Evolutionary conservation across 2,113 vertebrate genomes (phyloP), one percentile per base, ranked within the genome.

Genomic region (Megatriorchis doriae): DNA sequence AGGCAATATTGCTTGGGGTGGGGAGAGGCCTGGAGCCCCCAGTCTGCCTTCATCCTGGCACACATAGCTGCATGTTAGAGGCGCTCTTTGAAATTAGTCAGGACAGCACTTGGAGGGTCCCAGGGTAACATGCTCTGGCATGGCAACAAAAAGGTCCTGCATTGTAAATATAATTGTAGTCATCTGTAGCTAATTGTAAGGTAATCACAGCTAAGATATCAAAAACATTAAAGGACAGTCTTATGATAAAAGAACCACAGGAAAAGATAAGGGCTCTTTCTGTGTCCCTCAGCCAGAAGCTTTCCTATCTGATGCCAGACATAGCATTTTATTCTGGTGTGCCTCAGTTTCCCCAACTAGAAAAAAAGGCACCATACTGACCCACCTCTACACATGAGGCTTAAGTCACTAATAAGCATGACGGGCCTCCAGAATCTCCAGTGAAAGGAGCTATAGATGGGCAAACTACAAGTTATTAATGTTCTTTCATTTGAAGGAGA

Each of bases 381-480:
- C 55, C 78, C 50, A 65, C 36, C 65, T 87, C 70, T 88, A 66
- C 43, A 82, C 13, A 22, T 1, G 26, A 93, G 48, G 58, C 21
- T 89, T 79, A 89, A 85, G 70, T 66, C 40, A 75, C 53, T 91
- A 93, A 85, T 43, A 58, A 15, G 78, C 67, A 59, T 0, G 22
- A 94, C 12, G 70, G 58, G n/a, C 74, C 71, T 82, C 70, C 53
- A 85, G 86, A 90, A 50, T 26, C 56, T 62, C 53, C 38, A 62
- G 62, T 96, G 89, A 95, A 96, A 93, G 87, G 86, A 88, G 81
- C 84, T 91, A 95, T 22, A 97, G 93, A 96, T n/a, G 38, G n/a
- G 21, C 45, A 86, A 89, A 82, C 62, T 73, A 77, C n/a, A 83
- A 12, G 19, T 90, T 95, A 93, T 31, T 96, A 77, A 90, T 42